These are phyloP conservation scores for Caranx ignobilis DNA, from an alignment of 2,113 vertebrate genomes.

Conservation along the genomic window DNA sequence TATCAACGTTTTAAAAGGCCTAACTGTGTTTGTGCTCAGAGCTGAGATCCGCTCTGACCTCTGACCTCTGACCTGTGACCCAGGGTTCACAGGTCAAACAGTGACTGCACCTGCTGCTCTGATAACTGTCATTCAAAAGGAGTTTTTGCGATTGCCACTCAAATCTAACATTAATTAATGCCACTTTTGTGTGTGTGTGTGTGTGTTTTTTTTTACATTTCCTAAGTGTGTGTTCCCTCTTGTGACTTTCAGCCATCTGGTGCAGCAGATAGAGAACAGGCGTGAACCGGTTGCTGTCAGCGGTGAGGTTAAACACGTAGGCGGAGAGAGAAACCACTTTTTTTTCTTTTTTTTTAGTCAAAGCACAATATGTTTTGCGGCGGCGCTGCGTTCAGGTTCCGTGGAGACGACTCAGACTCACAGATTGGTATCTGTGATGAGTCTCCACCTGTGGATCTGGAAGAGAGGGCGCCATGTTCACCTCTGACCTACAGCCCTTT, in stretches of 20 bases:
- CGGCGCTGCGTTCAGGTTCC: conserved; percentile 4
- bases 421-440: conserved; percentile 20
- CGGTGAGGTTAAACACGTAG: conserved; percentile 20
- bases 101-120: no score
- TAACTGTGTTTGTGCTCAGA: no score
- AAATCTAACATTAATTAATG: no score
- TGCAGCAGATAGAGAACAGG: neutral
- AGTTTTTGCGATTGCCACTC: no score
- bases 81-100: no score
- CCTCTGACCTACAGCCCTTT: no score
- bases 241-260: neutral
- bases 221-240: neutral
- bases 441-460: neutral
- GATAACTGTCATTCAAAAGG: no score
- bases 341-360: no score
- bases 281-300: conserved; percentile 4
- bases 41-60: no score
- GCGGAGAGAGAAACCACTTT: neutral
- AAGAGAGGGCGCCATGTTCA: no score
- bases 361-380: neutral
- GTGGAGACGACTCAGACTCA: neutral
- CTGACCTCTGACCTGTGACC: no score
- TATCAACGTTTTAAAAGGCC: no score
- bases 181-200: neutral
- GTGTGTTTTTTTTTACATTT: neutral